phyloP scores from a whole-genome alignment of 1,140 invertebrate species.

The Pogonomyrmex barbatus region DNA sequence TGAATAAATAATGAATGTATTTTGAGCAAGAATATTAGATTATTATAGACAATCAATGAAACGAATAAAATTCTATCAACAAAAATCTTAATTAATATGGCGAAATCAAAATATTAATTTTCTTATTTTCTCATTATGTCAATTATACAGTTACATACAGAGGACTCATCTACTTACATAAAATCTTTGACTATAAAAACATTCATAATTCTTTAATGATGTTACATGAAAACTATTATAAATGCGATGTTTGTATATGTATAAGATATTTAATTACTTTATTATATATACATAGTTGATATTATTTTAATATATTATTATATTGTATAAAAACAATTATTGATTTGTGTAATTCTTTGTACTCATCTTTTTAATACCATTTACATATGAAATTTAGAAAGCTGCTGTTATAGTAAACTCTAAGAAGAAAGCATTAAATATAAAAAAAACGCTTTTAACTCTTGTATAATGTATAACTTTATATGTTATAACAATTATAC shows the following conservation, averaged over 20 bases:
- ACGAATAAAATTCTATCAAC: conserved; percentile 20
- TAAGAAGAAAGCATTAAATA: background rate
- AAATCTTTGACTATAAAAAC: conserved; percentile 78
- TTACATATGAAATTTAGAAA: conserved; percentile 6
- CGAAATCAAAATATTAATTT: conserved; percentile 39
- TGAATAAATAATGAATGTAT: background rate
- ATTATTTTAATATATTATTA: conserved; percentile 71
- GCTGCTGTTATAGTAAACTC: background rate
- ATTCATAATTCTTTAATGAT: conserved; percentile 75
- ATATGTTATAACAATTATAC: conserved; percentile 20
- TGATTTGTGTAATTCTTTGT: conserved; percentile 67
- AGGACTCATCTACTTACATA: conserved; percentile 79
- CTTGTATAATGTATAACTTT: conserved; percentile 4
- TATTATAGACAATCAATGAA: conserved; percentile 42
- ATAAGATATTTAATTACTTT: conserved; percentile 80
- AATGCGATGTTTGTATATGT: conserved; percentile 79
- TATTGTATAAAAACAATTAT: conserved; percentile 71
- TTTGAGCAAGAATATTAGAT: background rate
- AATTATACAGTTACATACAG: conserved; percentile 61
- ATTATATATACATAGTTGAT: conserved; percentile 70
- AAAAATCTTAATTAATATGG: conserved; percentile 25
- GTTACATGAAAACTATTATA: conserved; percentile 74
- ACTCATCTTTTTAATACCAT: conserved; percentile 45
- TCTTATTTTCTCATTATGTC: conserved; percentile 51
- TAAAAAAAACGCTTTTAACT: background rate